Percentiles rank a stretch among this genome's conserved stretches.
Evolutionary conservation across 2,797 vertebrate genomes (phyloP).

Genomic region (Toxotes lorentzi): DNA sequence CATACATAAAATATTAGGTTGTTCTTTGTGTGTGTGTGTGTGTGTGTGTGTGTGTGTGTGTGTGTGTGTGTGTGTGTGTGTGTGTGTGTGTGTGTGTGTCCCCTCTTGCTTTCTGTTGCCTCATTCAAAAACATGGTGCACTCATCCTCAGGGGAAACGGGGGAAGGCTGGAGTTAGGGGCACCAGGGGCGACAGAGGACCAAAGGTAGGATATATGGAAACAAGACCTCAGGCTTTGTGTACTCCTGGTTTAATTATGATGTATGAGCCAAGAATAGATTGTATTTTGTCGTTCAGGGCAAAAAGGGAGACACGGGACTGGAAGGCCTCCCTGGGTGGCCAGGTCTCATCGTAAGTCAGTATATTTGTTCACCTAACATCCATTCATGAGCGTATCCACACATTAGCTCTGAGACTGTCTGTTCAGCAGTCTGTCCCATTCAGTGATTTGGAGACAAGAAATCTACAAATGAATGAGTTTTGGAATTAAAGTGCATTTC

Average conservation of each 20-base stretch:
- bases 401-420: not conserved
- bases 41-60: not conserved
- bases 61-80: not conserved
- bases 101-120: constrained; percentile 22
- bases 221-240: not conserved
- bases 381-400: not conserved
- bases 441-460: not conserved
- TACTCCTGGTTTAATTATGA: not conserved
- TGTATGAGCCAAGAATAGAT: constrained; percentile 6
- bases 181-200: constrained; percentile 85
- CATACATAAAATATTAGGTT: constrained; percentile 54
- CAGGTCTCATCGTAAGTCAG: constrained; percentile 87
- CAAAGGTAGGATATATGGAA: constrained; percentile 82
- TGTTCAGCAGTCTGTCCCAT: not conserved
- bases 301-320: constrained; percentile 81
- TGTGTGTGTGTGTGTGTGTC: not conserved
- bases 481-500: not conserved
- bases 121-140: constrained; percentile 51
- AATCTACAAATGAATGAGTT: not conserved
- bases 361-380: constrained; percentile 11
- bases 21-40: not conserved
- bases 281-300: constrained; percentile 81
- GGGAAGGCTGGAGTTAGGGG: constrained; percentile 88
- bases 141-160: constrained; percentile 85
- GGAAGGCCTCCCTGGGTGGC: constrained; percentile 84